phyloP scores from a whole-genome alignment of 1,140 invertebrate species.

The Dinoponera quadriceps region DNA sequence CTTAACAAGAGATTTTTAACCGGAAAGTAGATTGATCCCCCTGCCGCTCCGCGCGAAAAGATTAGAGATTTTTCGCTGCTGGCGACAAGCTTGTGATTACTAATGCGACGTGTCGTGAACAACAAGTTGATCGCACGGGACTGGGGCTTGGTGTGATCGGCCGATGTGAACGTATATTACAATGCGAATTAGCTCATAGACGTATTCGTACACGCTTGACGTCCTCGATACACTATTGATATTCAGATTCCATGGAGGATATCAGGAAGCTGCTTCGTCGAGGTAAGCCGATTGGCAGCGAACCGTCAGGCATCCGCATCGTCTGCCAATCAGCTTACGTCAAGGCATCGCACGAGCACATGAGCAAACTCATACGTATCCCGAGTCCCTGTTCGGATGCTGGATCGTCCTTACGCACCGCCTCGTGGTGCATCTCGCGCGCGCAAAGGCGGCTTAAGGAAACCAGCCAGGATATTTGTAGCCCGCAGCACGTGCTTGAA shows the following conservation, averaged over 20 bases:
- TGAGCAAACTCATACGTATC: not conserved
- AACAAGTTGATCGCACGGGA: constrained; percentile 1
- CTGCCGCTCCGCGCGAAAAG: not conserved
- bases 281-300: constrained; percentile 69
- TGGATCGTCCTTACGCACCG: constrained; percentile 10
- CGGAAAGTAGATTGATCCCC: not conserved
- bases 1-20: not conserved
- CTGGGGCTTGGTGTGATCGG: not conserved
- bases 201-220: constrained; percentile 15
- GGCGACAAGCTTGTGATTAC: not conserved
- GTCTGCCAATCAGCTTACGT: constrained; percentile 73
- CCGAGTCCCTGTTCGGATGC: constrained; percentile 23
- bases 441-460: constrained; percentile 66
- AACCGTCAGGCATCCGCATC: constrained; percentile 70
- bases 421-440: constrained; percentile 37
- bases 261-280: constrained; percentile 57
- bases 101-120: not conserved
- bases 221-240: constrained; percentile 58
- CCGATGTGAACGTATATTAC: constrained; percentile 13
- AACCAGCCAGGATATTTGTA: constrained; percentile 68
- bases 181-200: not conserved
- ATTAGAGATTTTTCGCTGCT: not conserved
- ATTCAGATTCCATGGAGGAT: constrained; percentile 59
- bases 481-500: constrained; percentile 43
- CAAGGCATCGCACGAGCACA: constrained; percentile 3